Base-by-base conservation (phyloP, 2,888 invertebrate genomes). In the Erebia palarica region DNA sequence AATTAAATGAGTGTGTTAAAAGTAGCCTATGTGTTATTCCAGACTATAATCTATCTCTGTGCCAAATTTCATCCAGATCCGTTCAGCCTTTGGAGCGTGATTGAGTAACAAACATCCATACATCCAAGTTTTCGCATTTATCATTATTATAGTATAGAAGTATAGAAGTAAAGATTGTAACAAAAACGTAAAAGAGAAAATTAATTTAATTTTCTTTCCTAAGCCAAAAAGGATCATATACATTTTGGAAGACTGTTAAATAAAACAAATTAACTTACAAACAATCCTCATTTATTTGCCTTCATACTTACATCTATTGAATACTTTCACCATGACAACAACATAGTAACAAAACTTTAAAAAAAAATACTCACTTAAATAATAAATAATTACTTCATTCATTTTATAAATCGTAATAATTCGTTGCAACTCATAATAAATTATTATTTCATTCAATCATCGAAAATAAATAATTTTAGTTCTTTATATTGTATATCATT, bases 201-300 rank as follows among this genome's bases (percentile, higher is more conserved):
- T 36, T 36, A 7, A 36, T 36, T 7, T 36, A 36, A 36, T 36
- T 36, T 7, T 36, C 36, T 36, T 36, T 36, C 7, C 5, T 36
- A 36, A 9, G 1, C 53, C n/a, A 51, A 14, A 7, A 51, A 51
- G 8, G 14, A 51, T n/a, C n/a, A n/a, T 27, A 27, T 4, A 27
- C 27, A 4, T 51, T 7, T 51, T n/a, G 53, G n/a, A 53, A n/a
- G 16, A 16, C 53, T 1, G 55, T 55, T 55, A 55, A 21, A 69
- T 67, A 74, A 73, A 65, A 59, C 55, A 44, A 27, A 13, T 58
- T 21, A 59, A 61, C 61, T 71, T n/a, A 59, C 47, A 51, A 76
- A 75, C 71, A 75, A 72, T 72, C 67, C 78, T 78, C 75, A 74
- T 74, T 77, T 78, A 77, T 75, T 74, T 73, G 77, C 79, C 79